Conservation (phyloP, 2,113 vertebrate genomes). For the Bos javanicus region DNA sequence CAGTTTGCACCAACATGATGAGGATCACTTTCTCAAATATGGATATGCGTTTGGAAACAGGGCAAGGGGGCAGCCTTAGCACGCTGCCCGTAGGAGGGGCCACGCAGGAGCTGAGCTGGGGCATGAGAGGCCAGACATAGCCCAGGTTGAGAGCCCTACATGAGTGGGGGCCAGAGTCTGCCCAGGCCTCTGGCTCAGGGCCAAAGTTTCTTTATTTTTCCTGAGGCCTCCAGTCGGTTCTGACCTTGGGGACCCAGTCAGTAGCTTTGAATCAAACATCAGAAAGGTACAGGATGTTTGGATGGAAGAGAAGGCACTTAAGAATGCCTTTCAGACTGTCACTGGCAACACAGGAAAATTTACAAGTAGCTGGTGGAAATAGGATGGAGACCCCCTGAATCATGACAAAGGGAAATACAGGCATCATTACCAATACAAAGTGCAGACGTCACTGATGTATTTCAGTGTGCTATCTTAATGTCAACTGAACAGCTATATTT, state of each 20-base stretch:
- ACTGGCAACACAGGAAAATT: background rate
- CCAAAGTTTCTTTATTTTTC: background rate
- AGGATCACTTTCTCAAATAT: background rate
- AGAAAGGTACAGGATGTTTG: background rate
- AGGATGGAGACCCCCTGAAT: background rate
- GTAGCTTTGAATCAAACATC: background rate
- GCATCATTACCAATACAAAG: background rate
- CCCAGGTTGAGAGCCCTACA: background rate
- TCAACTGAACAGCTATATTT: background rate
- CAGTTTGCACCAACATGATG: background rate
- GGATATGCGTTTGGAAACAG: background rate
- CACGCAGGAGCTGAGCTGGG: background rate
- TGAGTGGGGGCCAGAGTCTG: background rate
- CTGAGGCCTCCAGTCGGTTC: background rate
- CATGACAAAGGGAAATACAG: background rate
- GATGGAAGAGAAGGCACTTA: background rate
- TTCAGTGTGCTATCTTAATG: background rate
- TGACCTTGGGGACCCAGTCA: background rate
- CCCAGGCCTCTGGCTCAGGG: background rate
- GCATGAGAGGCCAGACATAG: fast-evolving
- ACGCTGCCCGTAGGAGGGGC: background rate
- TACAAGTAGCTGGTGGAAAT: background rate
- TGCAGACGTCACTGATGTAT: too few relatives aligned
- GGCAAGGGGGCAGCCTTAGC: background rate
- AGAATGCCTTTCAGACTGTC: background rate